Evolutionary conservation across 1,140 invertebrate genomes (phyloP).

Genomic region (Hylaeus volcanicus): DNA sequence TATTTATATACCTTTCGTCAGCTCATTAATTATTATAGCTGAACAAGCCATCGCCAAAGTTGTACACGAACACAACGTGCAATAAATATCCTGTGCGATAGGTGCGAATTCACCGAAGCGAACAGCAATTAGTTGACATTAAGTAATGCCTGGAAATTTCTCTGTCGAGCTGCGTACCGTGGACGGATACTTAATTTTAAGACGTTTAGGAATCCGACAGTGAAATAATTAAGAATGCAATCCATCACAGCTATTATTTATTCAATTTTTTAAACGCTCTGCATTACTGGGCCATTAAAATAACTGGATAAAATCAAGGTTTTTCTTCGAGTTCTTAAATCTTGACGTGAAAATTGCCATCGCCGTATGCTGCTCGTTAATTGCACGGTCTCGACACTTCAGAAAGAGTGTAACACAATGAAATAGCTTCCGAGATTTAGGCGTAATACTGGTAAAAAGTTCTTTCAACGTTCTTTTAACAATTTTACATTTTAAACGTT

Average conservation of each 20-base stretch:
- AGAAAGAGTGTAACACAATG: too few relatives aligned
- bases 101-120: slow-evolving; percentile 33
- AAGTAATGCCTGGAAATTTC: slow-evolving; percentile 33
- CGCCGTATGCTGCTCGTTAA: too few relatives aligned
- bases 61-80: slow-evolving; percentile 19
- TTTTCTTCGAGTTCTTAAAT: too few relatives aligned
- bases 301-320: too few relatives aligned
- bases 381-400: too few relatives aligned
- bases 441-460: too few relatives aligned
- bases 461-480: too few relatives aligned
- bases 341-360: too few relatives aligned
- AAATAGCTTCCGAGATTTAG: too few relatives aligned
- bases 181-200: neutral
- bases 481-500: too few relatives aligned
- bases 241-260: neutral
- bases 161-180: neutral
- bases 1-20: slow-evolving; percentile 44
- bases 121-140: slow-evolving; percentile 38
- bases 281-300: neutral
- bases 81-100: slow-evolving; percentile 36
- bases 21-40: slow-evolving; percentile 35
- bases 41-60: slow-evolving; percentile 33
- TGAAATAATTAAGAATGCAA: slow-evolving; percentile 8
- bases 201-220: neutral
- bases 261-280: neutral